These are phyloP conservation scores for Sebastes vulpes DNA, from an alignment of 2,797 vertebrate genomes.

Conservation along the genomic window DNA sequence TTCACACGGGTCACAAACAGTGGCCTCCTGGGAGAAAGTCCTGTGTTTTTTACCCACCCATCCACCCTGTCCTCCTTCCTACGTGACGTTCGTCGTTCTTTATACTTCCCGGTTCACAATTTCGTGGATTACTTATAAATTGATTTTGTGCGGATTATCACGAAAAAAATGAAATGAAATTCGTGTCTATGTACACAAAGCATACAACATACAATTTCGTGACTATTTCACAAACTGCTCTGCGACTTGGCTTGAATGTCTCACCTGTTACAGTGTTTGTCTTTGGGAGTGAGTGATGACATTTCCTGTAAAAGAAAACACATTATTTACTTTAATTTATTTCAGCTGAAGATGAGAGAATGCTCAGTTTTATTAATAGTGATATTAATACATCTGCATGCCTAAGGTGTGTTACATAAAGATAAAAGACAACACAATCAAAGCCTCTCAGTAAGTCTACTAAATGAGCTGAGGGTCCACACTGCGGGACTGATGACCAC, in stretches of 20 bases:
- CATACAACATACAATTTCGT: too few relatives aligned
- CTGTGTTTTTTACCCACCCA: too few relatives aligned
- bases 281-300: slow-evolving; percentile 54
- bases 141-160: too few relatives aligned
- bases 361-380: background rate
- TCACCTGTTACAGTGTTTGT: slow-evolving; percentile 73
- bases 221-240: too few relatives aligned
- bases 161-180: too few relatives aligned
- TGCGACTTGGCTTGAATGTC: background rate
- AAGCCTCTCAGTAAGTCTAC: slow-evolving; percentile 39
- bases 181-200: too few relatives aligned
- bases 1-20: too few relatives aligned
- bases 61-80: too few relatives aligned
- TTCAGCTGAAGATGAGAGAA: background rate
- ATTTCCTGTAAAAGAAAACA: slow-evolving; percentile 70
- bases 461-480: slow-evolving; percentile 45
- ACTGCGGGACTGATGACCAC: slow-evolving; percentile 64
- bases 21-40: too few relatives aligned
- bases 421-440: slow-evolving; percentile 24
- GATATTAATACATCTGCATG: background rate
- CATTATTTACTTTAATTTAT: slow-evolving; percentile 18
- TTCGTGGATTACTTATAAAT: too few relatives aligned
- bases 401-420: background rate
- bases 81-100: too few relatives aligned
- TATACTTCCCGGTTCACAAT: too few relatives aligned